Evolutionary conservation across 2,797 vertebrate genomes (phyloP).

Genomic region (Rhinophrynus dorsalis): DNA sequence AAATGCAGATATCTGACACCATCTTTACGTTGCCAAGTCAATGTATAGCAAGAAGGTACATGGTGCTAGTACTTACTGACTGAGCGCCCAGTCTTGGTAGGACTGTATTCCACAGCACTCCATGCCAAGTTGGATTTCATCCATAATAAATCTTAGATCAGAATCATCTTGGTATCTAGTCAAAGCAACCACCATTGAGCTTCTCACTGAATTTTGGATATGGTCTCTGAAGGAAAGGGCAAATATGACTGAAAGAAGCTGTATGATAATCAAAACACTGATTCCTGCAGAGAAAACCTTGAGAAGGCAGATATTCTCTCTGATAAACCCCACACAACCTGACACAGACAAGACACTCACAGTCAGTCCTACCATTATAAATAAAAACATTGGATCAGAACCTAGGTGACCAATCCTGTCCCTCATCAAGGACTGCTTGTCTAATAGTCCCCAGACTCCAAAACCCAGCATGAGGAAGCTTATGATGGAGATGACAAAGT

Average conservation of each 20-base stretch:
- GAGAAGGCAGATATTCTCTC: conserved; percentile 79
- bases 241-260: conserved; percentile 72
- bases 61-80: conserved; percentile 74
- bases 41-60: background rate
- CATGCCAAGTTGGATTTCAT: conserved; percentile 83
- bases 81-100: conserved; percentile 86
- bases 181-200: conserved; percentile 72
- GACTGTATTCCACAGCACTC: conserved; percentile 83
- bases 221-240: conserved; percentile 66
- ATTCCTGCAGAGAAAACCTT: conserved; percentile 67
- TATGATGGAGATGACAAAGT: conserved; percentile 77
- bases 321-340: conserved; percentile 79
- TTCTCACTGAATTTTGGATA: conserved; percentile 67
- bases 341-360: conserved; percentile 73
- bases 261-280: conserved; percentile 62
- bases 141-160: conserved; percentile 83
- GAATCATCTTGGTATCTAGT: conserved; percentile 81
- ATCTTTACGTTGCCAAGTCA: no score
- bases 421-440: conserved; percentile 73
- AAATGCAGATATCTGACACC: no score
- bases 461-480: conserved; percentile 71
- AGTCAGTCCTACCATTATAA: conserved; percentile 68
- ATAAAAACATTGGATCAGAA: conserved; percentile 81
- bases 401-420: conserved; percentile 67
- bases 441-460: conserved; percentile 85